A percentile compares a stretch with the other conserved stretches of the same genome.
phyloP scores from a whole-genome alignment of 2,888 invertebrate species.

The Habrosyne pyritoides region DNA sequence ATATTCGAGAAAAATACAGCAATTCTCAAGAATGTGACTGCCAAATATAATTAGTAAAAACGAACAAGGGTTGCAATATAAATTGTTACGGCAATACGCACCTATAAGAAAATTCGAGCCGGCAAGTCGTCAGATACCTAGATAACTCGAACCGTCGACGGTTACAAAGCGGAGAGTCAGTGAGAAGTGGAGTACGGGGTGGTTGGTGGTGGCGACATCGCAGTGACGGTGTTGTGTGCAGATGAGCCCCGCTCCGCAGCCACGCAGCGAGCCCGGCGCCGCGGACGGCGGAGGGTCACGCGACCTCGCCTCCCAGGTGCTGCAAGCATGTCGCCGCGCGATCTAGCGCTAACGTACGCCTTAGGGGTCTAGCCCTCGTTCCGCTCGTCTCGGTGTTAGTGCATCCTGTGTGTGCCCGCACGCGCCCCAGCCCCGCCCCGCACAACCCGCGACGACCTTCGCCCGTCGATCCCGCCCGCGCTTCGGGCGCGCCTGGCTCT shows the following conservation, averaged over 20 bases:
- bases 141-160: conserved; percentile 11
- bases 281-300: conserved; percentile 71
- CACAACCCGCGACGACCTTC: conserved; percentile 59
- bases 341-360: conserved; percentile 50
- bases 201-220: conserved; percentile 70
- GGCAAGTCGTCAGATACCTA: not conserved
- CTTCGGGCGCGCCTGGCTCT: conserved; percentile 80
- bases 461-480: conserved; percentile 66
- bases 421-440: conserved; percentile 59
- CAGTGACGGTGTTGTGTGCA: conserved; percentile 81
- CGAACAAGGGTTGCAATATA: too few species aligned
- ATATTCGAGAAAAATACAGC: not conserved
- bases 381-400: conserved; percentile 76
- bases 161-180: conserved; percentile 74
- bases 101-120: not conserved
- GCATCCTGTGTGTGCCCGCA: conserved; percentile 72
- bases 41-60: not conserved
- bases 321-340: conserved; percentile 63
- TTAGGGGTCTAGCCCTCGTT: conserved; percentile 74
- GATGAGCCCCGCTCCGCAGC: conserved; percentile 81
- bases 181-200: conserved; percentile 79
- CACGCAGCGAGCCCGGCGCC: conserved; percentile 73
- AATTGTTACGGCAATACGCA: not conserved
- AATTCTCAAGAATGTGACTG: not conserved
- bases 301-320: conserved; percentile 80